Conservation (phyloP, 2,797 vertebrate species). For the Sphenopsis melanotis region DNA sequence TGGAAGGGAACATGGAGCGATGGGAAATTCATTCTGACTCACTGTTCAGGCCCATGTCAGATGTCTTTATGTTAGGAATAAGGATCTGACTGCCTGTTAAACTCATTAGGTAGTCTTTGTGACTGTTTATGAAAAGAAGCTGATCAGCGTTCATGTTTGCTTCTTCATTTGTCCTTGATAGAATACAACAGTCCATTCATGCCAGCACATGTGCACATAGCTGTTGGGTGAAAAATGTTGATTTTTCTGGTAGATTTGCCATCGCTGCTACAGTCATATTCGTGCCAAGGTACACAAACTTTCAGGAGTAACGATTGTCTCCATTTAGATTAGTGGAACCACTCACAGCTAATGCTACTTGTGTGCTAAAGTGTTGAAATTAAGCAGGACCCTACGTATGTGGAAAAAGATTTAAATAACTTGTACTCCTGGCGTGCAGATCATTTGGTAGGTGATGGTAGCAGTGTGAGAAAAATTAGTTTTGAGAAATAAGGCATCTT, state of each 20-base stretch:
- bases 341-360: accelerated
- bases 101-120: background rate
- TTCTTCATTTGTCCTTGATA: background rate
- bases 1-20: background rate
- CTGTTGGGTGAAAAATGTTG: background rate
- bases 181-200: background rate
- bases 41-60: background rate
- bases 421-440: background rate
- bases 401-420: background rate
- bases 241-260: background rate
- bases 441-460: background rate
- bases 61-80: background rate
- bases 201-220: background rate
- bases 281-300: background rate
- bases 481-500: background rate
- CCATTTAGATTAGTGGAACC: background rate
- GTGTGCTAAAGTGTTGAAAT: background rate
- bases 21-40: background rate
- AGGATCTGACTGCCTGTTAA: background rate
- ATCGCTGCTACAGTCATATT: background rate
- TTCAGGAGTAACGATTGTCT: background rate
- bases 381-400: background rate
- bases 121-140: background rate
- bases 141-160: background rate
- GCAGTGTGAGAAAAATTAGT: background rate